A percentile compares a stretch with the other conserved stretches of the same genome.
These are phyloP conservation scores for Crocodylus rhombifer DNA, from an alignment of 2,797 vertebrate genomes.

Conservation along the genomic window DNA sequence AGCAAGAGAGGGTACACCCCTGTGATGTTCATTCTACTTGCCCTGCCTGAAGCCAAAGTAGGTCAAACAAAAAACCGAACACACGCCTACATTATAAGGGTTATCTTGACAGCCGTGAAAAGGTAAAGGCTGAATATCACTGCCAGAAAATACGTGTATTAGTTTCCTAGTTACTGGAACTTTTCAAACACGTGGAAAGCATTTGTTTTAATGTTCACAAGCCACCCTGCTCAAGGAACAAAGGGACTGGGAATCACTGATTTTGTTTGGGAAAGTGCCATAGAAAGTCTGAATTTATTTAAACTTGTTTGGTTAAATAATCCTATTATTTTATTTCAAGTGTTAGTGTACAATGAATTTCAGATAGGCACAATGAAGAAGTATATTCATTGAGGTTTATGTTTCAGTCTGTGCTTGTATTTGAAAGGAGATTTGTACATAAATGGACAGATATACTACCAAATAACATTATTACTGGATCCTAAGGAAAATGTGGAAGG, in stretches of 20 bases:
- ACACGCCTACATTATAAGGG: constrained; percentile 14
- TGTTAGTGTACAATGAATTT: background rate
- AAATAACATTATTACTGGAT: background rate
- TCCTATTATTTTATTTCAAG: background rate
- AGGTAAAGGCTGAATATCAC: background rate
- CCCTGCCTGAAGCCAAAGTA: constrained; percentile 53
- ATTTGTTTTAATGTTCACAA: background rate
- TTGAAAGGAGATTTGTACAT: constrained; percentile 2
- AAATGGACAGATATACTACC: background rate
- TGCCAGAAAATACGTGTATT: constrained; percentile 26
- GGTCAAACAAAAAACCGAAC: constrained; percentile 36
- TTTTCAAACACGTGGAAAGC: background rate
- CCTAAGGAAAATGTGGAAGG: constrained; percentile 13
- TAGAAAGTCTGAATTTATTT: background rate
- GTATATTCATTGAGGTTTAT: background rate
- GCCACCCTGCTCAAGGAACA: background rate
- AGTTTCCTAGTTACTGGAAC: constrained; percentile 1
- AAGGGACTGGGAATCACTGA: background rate
- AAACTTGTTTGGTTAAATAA: background rate
- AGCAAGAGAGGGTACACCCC: background rate
- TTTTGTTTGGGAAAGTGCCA: background rate
- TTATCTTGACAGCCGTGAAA: constrained; percentile 38
- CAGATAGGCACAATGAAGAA: background rate
- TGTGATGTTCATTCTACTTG: background rate
- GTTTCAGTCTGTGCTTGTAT: background rate